Base-by-base conservation (phyloP, 1,140 invertebrate genomes). In the Heliconius hewitsoni region DNA sequence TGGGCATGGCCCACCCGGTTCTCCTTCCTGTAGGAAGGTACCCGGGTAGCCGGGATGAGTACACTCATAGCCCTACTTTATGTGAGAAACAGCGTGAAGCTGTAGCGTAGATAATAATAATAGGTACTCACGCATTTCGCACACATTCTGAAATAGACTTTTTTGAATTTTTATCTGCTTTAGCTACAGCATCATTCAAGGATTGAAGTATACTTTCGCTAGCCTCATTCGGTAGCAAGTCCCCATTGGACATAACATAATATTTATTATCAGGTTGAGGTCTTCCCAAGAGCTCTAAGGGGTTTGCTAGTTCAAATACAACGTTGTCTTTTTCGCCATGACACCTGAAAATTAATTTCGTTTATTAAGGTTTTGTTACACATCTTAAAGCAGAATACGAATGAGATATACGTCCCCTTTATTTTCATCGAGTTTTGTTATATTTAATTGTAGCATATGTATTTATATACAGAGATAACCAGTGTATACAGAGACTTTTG, bases 291-390 rank as follows among this genome's bases (percentile, higher is more conserved):
- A 97, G 82, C 83, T 95, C 90, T 16, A 96, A 83, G 52, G 95
- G 93, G 73, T 96, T 96, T 0, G 96, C 96, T 52, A 96, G 84
- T 75, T 97, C 90, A 87, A 95, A 98, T 1, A 97, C 96, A 16
- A 95, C 86, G 92, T 98, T 97, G 27, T 94, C 95, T 80, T 96
- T 93, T 89, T 98, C 96, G 19, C 98, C 98, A 85, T 98, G 98
- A 83, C 98, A 96, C 94, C 94, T 95, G 80, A 19, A 87, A 66
- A 27, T 66, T 30, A 2, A 66, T 66, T 66, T 66, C 1, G 42
- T 46, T 16, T 46, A 46, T 46, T 16, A 46, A 13, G n/a, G 1
- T n/a, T 23, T 23, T 57, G 23, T 57, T 57, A 57, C 8, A 3
- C 19, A 57, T 57, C 6, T 52, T 52, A 19, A 57, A n/a, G 55